A percentile compares a stretch with the other conserved stretches of the same genome.
These are phyloP conservation scores for Ceryle rudis DNA, from an alignment of 2,797 vertebrate genomes.

Conservation along the genomic window DNA sequence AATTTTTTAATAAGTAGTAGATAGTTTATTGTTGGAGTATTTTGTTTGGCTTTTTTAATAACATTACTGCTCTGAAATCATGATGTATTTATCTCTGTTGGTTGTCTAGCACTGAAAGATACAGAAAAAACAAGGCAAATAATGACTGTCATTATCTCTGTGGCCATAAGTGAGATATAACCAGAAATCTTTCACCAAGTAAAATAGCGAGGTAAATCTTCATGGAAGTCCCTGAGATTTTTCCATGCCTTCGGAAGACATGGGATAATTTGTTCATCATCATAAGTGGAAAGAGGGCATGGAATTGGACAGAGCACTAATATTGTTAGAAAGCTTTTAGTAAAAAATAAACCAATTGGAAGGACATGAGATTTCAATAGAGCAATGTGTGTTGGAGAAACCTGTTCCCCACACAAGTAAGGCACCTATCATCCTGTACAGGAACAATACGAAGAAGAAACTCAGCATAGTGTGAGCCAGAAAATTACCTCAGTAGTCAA, in stretches of 20 bases:
- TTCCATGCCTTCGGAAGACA: not conserved
- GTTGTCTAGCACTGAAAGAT: not conserved
- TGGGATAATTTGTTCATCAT: not conserved
- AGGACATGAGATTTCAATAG: not conserved
- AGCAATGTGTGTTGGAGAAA: not conserved
- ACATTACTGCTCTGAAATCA: not conserved
- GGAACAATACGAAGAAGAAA: accelerated
- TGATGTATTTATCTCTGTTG: not conserved
- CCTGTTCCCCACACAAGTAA: not conserved
- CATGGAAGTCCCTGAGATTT: not conserved
- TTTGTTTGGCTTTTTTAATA: not conserved
- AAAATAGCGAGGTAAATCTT: not conserved
- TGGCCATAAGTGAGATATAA: not conserved
- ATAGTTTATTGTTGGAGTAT: not conserved
- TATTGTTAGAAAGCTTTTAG: not conserved
- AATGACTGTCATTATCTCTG: not conserved
- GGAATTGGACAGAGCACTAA: not conserved
- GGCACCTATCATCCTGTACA: not conserved
- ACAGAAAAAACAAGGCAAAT: not conserved
- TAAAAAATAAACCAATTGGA: not conserved
- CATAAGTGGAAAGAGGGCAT: not conserved
- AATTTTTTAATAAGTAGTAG: too few relatives aligned
- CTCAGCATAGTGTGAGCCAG: accelerated
- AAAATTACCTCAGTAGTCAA: not conserved
- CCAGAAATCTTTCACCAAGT: not conserved